phyloP scores from a whole-genome alignment of 1,140 invertebrate species.

The Lepidostoma basale region DNA sequence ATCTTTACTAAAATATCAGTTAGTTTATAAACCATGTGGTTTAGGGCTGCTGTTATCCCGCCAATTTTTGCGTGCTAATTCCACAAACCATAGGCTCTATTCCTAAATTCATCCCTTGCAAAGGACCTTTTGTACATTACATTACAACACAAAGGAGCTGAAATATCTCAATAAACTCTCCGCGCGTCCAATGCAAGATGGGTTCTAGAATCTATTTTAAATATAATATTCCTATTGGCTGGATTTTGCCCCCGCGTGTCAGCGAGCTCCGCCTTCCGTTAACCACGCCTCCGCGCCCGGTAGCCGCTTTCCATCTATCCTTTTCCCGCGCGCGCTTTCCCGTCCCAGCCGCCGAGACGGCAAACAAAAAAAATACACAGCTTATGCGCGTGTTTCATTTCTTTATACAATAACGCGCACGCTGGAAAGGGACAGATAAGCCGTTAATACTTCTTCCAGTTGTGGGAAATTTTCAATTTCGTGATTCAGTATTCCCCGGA shows the following conservation, averaged over 20 bases:
- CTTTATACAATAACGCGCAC: background rate
- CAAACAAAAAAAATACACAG: constrained; percentile 21
- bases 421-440: background rate
- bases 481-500: constrained; percentile 19
- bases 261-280: constrained; percentile 42
- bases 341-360: constrained; percentile 14
- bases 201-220: constrained; percentile 19
- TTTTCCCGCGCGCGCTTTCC: constrained; percentile 2
- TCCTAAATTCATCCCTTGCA: too few species aligned
- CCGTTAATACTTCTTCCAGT: background rate
- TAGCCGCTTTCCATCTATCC: constrained; percentile 29
- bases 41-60: too few species aligned
- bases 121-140: background rate
- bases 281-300: constrained; percentile 29
- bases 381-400: constrained; percentile 17
- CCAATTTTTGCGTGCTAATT: too few species aligned
- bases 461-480: background rate
- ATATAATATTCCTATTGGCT: constrained; percentile 48
- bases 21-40: too few species aligned
- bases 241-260: constrained; percentile 10
- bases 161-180: constrained; percentile 50
- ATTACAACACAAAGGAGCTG: background rate
- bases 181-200: constrained; percentile 52
- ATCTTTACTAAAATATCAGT: too few species aligned
- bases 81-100: too few species aligned